Conservation (phyloP, 2,888 invertebrate species). For the Nomada ferruginata region DNA sequence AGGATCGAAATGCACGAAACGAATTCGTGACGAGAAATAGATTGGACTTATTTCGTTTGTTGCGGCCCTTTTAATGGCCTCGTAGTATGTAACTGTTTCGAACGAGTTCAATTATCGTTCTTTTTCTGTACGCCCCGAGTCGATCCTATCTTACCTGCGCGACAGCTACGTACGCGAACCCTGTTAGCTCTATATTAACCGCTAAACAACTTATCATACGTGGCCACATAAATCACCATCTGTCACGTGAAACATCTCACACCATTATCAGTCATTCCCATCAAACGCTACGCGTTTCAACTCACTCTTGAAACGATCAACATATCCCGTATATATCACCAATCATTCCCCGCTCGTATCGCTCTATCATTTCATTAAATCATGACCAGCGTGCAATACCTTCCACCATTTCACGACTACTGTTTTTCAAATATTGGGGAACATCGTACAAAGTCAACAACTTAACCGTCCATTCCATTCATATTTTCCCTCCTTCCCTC, state of each 20-base stretch:
- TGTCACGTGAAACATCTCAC: neutral
- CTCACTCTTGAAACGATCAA: neutral
- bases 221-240: constrained; percentile 23
- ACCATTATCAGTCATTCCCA: constrained; percentile 2
- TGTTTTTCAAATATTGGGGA: too few species aligned
- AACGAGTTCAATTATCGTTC: neutral
- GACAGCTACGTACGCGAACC: neutral
- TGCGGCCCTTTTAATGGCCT: neutral
- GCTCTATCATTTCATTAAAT: neutral
- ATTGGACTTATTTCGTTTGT: constrained; percentile 4
- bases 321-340: neutral
- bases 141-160: constrained; percentile 13
- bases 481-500: too few species aligned
- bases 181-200: neutral
- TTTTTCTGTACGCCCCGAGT: neutral
- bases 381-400: neutral
- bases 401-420: too few species aligned
- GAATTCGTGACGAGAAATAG: neutral
- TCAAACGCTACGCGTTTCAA: neutral
- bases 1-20: neutral
- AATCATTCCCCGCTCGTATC: neutral
- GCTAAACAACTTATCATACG: constrained; percentile 9
- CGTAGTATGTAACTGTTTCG: neutral
- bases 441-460: too few species aligned
- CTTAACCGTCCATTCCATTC: too few species aligned